Evolutionary conservation across 2,888 invertebrate genomes (phyloP).

Genomic region (Diogma glabrata): DNA sequence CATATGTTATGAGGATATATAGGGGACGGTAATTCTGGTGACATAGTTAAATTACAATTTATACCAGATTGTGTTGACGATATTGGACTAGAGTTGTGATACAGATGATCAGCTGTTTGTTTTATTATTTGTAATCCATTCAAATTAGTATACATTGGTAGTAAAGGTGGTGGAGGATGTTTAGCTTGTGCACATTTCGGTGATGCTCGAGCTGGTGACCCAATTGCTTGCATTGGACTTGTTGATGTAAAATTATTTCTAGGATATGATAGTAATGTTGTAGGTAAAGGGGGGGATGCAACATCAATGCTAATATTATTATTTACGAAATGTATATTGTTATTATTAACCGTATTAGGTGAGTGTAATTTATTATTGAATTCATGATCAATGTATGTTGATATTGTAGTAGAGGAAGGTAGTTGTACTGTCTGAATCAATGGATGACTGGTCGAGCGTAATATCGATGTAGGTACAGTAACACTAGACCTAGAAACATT

Average conservation of each 20-base stretch:
- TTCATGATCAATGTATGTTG: not conserved
- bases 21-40: not conserved
- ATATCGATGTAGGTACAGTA: conserved; percentile 32
- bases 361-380: not conserved
- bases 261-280: conserved; percentile 7
- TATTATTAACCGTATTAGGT: not conserved
- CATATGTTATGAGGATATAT: too few species aligned
- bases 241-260: not conserved
- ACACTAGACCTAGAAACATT: conserved; percentile 39
- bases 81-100: not conserved
- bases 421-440: conserved; percentile 10
- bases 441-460: conserved; percentile 18
- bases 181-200: conserved; percentile 10
- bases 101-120: not conserved
- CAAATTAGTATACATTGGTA: conserved; percentile 5
- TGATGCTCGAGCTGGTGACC: conserved; percentile 16
- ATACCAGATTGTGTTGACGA: not conserved
- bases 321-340: not conserved
- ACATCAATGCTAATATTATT: conserved; percentile 2
- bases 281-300: not conserved
- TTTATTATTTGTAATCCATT: not conserved
- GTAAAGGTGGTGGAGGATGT: conserved; percentile 4
- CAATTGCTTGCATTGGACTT: conserved; percentile 13
- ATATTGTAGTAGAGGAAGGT: not conserved
- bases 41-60: not conserved